Evolutionary conservation across 2,797 vertebrate species (phyloP).

Genomic region (Astyanax mexicanus): DNA sequence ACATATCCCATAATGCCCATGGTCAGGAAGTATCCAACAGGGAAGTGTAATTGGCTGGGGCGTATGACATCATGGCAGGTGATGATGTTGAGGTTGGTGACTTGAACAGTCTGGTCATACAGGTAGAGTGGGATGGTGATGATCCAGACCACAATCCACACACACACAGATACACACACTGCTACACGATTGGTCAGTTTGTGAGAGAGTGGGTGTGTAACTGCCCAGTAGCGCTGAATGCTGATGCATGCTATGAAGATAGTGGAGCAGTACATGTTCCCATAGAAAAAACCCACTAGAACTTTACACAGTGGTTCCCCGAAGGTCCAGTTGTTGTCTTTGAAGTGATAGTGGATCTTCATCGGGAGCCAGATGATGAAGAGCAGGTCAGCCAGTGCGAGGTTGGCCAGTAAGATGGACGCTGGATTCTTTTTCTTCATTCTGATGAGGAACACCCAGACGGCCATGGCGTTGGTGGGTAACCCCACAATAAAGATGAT

Average conservation of each 20-base stretch:
- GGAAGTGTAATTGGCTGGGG: constrained; percentile 63
- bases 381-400: constrained; percentile 87
- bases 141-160: constrained; percentile 81
- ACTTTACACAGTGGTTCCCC: constrained; percentile 84
- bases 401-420: constrained; percentile 89
- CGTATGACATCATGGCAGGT: constrained; percentile 89
- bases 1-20: constrained; percentile 81
- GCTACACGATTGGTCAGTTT: constrained; percentile 63
- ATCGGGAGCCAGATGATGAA: constrained; percentile 85
- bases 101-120: constrained; percentile 79
- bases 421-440: constrained; percentile 88
- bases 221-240: constrained; percentile 87
- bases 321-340: constrained; percentile 86
- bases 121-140: constrained; percentile 72
- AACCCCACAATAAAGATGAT: constrained; percentile 82
- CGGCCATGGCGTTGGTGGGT: constrained; percentile 83
- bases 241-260: constrained; percentile 89
- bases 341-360: constrained; percentile 88
- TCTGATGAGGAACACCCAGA: constrained; percentile 85
- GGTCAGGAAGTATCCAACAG: constrained; percentile 84
- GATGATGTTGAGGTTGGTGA: constrained; percentile 71
- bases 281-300: constrained; percentile 88
- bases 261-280: constrained; percentile 94
- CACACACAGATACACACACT: constrained; percentile 65
- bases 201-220: constrained; percentile 83